These are phyloP conservation scores for Pangasius macronema DNA, from an alignment of 2,797 vertebrate species.

Conservation along the genomic window DNA sequence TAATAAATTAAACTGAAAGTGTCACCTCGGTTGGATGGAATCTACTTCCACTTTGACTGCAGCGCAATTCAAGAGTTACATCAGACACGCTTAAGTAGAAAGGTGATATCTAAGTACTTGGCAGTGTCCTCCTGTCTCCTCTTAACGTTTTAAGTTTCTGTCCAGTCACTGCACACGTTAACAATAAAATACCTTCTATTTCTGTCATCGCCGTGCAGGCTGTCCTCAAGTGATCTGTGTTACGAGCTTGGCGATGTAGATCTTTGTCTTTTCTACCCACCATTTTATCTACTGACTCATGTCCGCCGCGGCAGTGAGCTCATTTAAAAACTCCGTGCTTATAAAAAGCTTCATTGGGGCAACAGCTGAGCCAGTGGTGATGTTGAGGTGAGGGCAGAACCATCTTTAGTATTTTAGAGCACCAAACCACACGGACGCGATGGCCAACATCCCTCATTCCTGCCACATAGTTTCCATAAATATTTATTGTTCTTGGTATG, in stretches of 20 bases:
- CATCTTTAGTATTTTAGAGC: conserved; percentile 42
- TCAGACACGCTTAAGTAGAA: background rate
- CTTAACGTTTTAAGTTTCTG: background rate
- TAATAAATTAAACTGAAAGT: background rate
- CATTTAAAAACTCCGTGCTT: conserved; percentile 21
- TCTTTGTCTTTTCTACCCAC: background rate
- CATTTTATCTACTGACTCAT: conserved; percentile 1
- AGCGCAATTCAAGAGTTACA: background rate
- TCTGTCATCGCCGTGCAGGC: background rate
- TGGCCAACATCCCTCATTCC: conserved; percentile 53
- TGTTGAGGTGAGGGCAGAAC: conserved; percentile 32
- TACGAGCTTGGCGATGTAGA: background rate
- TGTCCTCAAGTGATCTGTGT: background rate
- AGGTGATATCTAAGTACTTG: background rate
- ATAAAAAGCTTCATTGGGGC: conserved; percentile 34
- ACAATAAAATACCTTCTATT: background rate
- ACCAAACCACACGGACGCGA: conserved; percentile 45
- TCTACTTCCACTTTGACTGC: background rate
- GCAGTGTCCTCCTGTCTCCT: background rate
- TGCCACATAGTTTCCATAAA: conserved; percentile 60
- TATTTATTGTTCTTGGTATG: conserved; percentile 58
- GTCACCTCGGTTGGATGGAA: background rate
- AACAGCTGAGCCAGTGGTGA: conserved; percentile 23
- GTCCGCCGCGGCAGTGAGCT: background rate
- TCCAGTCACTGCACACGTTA: background rate